Evolutionary conservation across 2,888 invertebrate species (phyloP).

Genomic region (Cryptocephalus moraei): DNA sequence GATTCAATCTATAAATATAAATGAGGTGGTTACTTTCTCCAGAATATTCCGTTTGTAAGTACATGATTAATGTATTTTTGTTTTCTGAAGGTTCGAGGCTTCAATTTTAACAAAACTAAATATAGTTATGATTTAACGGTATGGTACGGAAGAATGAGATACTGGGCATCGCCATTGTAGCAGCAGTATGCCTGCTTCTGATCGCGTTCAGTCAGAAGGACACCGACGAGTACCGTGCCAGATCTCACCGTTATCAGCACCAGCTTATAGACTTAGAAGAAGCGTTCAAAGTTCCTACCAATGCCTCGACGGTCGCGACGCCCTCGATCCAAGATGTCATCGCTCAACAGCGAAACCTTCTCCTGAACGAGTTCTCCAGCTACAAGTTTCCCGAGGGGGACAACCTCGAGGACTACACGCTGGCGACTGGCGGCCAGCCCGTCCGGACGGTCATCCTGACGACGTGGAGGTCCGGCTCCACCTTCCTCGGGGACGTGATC

Average conservation of each 20-base stretch:
- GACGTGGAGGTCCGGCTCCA: conserved; percentile 87
- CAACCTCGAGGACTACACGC: conserved; percentile 56
- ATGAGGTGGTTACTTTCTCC: too few relatives aligned
- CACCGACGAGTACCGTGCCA: conserved; percentile 7
- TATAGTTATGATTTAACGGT: background rate
- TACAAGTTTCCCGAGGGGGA: conserved; percentile 51
- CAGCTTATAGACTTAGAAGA: conserved; percentile 14
- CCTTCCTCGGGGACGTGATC: conserved; percentile 77
- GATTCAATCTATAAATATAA: too few relatives aligned
- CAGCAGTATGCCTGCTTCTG: conserved; percentile 20
- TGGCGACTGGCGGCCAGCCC: conserved; percentile 61
- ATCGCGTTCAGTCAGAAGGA: conserved; percentile 22
- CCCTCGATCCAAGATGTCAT: conserved; percentile 46
- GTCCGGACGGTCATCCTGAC: conserved; percentile 69
- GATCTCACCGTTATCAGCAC: conserved; percentile 12
- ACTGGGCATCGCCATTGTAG: conserved; percentile 19
- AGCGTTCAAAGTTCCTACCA: conserved; percentile 8
- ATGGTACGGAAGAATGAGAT: conserved; percentile 25
- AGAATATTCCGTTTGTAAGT: too few relatives aligned
- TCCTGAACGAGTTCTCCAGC: background rate
- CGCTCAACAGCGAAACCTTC: conserved; percentile 21
- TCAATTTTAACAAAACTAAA: too few relatives aligned
- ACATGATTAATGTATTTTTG: too few relatives aligned
- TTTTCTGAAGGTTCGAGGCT: too few relatives aligned
- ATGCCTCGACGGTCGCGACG: conserved; percentile 8